Percentiles rank a stretch among this genome's conserved stretches.
Conservation (phyloP, 1,140 invertebrate genomes). For the Diuraphis noxia region DNA sequence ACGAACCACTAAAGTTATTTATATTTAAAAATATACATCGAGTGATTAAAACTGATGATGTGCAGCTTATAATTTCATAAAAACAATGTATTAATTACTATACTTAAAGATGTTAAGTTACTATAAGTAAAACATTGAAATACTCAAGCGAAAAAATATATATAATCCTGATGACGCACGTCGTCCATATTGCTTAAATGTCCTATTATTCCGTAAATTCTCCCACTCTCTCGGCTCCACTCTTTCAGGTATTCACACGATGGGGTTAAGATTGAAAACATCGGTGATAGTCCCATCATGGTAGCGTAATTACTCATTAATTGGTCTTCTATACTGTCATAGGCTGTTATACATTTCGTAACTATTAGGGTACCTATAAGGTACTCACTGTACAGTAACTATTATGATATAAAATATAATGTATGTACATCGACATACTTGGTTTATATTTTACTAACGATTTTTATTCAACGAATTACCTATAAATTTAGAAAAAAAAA, state of each 20-base stretch:
- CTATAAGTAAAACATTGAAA: neutral
- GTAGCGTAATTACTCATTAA: neutral
- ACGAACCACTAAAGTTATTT: neutral
- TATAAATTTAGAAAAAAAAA: neutral
- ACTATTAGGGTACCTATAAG: neutral
- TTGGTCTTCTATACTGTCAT: neutral
- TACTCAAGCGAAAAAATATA: neutral
- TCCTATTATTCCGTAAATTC: neutral
- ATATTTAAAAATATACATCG: neutral
- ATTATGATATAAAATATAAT: neutral
- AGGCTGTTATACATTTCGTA: neutral
- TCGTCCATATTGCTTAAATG: neutral
- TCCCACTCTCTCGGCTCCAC: too few relatives aligned
- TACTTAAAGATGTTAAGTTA: neutral
- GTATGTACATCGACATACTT: neutral
- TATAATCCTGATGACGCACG: neutral
- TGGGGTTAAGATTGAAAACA: neutral
- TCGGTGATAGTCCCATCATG: neutral
- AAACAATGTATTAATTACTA: neutral
- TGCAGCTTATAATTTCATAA: neutral
- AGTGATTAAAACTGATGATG: neutral
- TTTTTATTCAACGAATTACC: neutral
- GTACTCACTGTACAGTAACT: too few relatives aligned
- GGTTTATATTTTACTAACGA: neutral
- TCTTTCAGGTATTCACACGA: neutral